Conservation (phyloP, 2,888 invertebrate genomes). For the Eupithecia pulchellata region DNA sequence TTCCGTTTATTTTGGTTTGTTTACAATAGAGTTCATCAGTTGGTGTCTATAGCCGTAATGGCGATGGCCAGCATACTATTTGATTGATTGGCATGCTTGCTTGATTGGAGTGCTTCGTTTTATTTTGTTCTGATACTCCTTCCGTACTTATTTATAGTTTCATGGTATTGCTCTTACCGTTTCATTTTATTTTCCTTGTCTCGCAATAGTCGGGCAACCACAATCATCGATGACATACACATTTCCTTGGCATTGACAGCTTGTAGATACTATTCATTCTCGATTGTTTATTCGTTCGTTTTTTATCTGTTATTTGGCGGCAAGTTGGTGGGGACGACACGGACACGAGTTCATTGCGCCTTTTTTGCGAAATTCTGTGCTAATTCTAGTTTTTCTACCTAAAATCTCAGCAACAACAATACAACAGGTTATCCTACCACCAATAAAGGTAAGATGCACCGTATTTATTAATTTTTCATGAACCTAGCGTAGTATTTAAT, state of each 20-base stretch:
- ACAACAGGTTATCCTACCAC: not conserved
- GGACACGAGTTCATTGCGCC: conserved; percentile 28
- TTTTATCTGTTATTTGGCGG: not conserved
- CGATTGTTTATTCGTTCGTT: not conserved
- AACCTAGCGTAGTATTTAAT: not conserved
- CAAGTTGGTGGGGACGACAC: not conserved
- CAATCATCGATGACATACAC: not conserved
- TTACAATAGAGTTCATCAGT: no score
- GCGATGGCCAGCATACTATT: no score
- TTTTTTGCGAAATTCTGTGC: not conserved
- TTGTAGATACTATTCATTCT: not conserved
- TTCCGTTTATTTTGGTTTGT: no score
- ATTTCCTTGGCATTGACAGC: not conserved
- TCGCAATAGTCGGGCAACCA: not conserved
- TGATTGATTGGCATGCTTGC: no score
- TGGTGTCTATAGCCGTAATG: no score
- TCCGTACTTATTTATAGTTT: no score
- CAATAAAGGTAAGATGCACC: conserved; percentile 9
- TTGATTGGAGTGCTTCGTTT: no score
- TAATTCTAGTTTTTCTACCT: not conserved
- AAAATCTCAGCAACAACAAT: not conserved
- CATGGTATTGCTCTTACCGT: no score
- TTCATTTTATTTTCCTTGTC: no score
- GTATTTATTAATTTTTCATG: not conserved
- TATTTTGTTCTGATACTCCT: no score